Base-by-base conservation (phyloP, 1,140 invertebrate species). In the Ips nitidus region DNA sequence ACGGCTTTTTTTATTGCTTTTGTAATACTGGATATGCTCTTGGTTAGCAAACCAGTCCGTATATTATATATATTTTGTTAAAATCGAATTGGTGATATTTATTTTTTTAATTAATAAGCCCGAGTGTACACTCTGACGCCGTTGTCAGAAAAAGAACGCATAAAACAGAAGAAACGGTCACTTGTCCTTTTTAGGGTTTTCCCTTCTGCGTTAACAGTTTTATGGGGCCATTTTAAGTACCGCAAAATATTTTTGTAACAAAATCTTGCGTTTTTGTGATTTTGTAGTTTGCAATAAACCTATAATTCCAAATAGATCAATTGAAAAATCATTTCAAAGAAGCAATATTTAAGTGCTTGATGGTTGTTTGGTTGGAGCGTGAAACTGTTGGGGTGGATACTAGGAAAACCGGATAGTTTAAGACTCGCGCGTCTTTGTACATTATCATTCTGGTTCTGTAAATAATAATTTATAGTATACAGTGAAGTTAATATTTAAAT, bases 381-480 rank as follows among this genome's bases (percentile, higher is more conserved):
- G 45, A 50, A 8, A 22, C 7, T 50, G 45, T 50, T 50, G 1
- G 67, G 6, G 45, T 50, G 22, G 6, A 3, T 22, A 8, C 22
- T 22, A 22, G 45, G 45, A 50, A 50, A 50, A 50, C 22, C 22
- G 45, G 45, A 50, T 50, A 22, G 22, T 22, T 22, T 50, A 55
- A 55, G 38, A 62, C 3, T 45, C 59, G 22, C 22, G 22, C 22
- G 58, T 69, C 45, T 75, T 65, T 75, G 75, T 77, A 77, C 71
- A 75, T 72, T 74, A 75, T 72, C 74, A 73, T 69, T 71, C 62
- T 77, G 74, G 74, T 75, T 73, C 71, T 77, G 75, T 77, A 77
- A 66, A 77, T 75, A 77, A 70, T 67, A 62, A 73, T 66, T 71
- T 67, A 69, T 69, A 71, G 66, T 69, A 65, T 74, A 73, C 61